These are phyloP conservation scores for Trididemnum clinides DNA, from an alignment of 23 tunicate species.

Conservation along the genomic window DNA sequence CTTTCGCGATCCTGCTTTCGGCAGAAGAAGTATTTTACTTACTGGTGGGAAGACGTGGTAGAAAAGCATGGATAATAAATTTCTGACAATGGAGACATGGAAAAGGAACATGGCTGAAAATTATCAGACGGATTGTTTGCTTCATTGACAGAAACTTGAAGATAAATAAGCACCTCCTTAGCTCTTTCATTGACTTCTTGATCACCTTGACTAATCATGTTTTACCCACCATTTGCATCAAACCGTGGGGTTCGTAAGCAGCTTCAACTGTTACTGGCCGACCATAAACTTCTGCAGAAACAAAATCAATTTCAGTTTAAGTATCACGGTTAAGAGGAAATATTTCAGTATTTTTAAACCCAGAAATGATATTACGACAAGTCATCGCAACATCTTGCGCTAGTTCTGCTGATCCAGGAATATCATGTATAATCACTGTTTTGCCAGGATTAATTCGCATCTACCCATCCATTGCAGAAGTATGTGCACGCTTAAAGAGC, in stretches of 20 bases:
- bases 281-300: slow-evolving; percentile 16
- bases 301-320: background rate
- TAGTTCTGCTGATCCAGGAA: slow-evolving; percentile 17
- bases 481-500: slow-evolving; percentile 26
- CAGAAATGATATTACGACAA: slow-evolving; percentile 20
- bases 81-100: too few species aligned
- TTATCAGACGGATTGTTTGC: background rate
- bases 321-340: slow-evolving; percentile 9
- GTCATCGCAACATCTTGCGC: slow-evolving; percentile 2
- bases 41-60: background rate
- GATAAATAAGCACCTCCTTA: background rate
- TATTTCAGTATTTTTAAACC: background rate
- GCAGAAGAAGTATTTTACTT: background rate
- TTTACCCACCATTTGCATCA: background rate
- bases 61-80: background rate
- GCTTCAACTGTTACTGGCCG: background rate
- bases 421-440: slow-evolving; percentile 25
- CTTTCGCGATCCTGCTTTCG: slow-evolving; percentile 1
- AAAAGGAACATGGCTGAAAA: background rate
- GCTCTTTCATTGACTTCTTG: background rate
- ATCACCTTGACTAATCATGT: background rate
- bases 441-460: slow-evolving; percentile 17
- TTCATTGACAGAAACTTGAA: background rate
- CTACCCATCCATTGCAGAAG: slow-evolving; percentile 40
- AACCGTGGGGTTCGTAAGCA: background rate